Evolutionary conservation across 2,113 vertebrate species (phyloP).

Genomic region (Gorsachius goisagi): DNA sequence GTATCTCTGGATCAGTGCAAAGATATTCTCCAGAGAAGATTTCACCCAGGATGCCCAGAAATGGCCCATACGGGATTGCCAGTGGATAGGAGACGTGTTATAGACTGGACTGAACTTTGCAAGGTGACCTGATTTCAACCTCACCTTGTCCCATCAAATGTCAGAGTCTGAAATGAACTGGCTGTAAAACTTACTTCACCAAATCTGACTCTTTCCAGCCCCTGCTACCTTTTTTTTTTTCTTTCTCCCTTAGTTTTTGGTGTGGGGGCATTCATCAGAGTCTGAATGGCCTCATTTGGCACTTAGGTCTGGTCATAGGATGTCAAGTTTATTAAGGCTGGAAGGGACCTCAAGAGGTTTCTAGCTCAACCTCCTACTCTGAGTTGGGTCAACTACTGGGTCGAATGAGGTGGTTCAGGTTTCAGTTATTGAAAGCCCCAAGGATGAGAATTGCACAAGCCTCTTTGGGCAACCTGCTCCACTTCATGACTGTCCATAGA

Average conservation of each 20-base stretch:
- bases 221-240: neutral
- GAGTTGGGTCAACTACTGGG: neutral
- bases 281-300: neutral
- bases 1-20: neutral
- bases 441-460: rapidly evolving
- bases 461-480: neutral
- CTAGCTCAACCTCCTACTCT: neutral
- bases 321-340: neutral
- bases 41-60: neutral
- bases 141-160: neutral
- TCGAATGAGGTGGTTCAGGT: neutral
- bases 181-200: neutral
- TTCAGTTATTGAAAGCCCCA: neutral
- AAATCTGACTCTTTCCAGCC: neutral
- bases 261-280: neutral
- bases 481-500: neutral
- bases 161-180: neutral
- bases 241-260: neutral
- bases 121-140: neutral
- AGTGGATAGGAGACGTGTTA: too few relatives aligned
- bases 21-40: rapidly evolving
- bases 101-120: neutral
- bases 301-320: neutral
- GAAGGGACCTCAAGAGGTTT: neutral
- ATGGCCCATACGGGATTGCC: neutral